Percentiles rank a stretch among this genome's conserved stretches.
These are phyloP conservation scores for Sardina pilchardus DNA, from an alignment of 2,113 vertebrate genomes.

Conservation along the genomic window DNA sequence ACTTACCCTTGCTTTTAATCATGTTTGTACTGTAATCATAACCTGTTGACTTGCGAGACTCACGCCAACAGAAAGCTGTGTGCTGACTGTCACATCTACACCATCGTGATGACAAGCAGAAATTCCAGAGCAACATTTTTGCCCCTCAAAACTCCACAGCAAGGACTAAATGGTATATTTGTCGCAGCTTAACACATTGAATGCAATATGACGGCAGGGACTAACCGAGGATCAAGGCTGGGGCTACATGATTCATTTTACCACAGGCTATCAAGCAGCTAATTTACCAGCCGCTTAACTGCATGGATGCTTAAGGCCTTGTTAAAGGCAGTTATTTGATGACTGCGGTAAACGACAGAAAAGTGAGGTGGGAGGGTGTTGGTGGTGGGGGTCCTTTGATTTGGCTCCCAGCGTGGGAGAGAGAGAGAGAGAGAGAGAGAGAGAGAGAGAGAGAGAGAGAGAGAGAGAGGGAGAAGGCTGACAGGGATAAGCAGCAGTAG, in stretches of 20 bases:
- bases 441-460: constrained; percentile 7
- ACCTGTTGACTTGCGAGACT: not conserved
- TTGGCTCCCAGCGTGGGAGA: constrained; percentile 19
- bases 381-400: not conserved
- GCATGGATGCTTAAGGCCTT: not conserved
- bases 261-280: not conserved
- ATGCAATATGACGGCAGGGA: not conserved
- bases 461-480: constrained; percentile 11
- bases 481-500: not conserved
- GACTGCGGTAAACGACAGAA: constrained; percentile 3
- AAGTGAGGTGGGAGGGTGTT: not conserved
- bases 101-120: not conserved
- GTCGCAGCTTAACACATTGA: not conserved
- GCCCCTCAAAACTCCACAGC: not conserved
- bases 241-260: not conserved
- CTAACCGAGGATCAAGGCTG: not conserved
- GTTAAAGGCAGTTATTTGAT: constrained; percentile 12
- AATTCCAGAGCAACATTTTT: not conserved
- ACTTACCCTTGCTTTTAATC: not conserved
- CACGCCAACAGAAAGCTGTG: not conserved
- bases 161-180: not conserved
- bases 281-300: not conserved
- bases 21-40: not conserved
- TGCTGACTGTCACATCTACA: not conserved
- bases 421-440: not conserved